These are phyloP conservation scores for Gymnoscopelus braueri DNA, from an alignment of 2,797 vertebrate species.

Conservation along the genomic window DNA sequence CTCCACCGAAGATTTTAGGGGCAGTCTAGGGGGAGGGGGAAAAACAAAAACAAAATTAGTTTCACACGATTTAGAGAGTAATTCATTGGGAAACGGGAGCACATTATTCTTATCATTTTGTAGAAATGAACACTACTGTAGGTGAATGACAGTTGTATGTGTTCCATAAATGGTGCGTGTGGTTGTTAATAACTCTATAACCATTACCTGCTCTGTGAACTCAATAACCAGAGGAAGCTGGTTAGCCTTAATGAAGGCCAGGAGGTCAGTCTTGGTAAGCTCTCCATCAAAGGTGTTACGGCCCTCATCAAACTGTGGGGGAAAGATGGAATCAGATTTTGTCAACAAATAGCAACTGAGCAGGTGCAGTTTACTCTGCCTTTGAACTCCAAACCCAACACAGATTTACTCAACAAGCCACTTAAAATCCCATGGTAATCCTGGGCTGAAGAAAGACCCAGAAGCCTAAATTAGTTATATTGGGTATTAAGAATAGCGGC, in stretches of 20 bases:
- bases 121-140: neutral
- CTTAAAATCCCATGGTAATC: slow-evolving; percentile 29
- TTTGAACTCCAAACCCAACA: slow-evolving; percentile 47
- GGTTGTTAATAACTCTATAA: neutral
- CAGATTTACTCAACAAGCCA: slow-evolving; percentile 51
- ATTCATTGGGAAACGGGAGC: neutral
- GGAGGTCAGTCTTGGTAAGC: slow-evolving; percentile 87
- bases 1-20: slow-evolving; percentile 98
- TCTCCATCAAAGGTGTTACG: slow-evolving; percentile 93
- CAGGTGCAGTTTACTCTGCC: slow-evolving; percentile 39
- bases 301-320: slow-evolving; percentile 94
- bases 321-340: neutral
- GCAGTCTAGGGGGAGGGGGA: slow-evolving; percentile 83
- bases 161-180: neutral
- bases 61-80: neutral
- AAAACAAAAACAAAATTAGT: neutral
- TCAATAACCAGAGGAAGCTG: slow-evolving; percentile 97
- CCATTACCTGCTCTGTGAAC: slow-evolving; percentile 95
- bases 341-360: slow-evolving; percentile 21
- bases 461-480: slow-evolving; percentile 35
- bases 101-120: too few relatives aligned
- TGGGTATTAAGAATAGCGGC: slow-evolving; percentile 63
- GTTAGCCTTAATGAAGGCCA: slow-evolving; percentile 93
- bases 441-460: slow-evolving; percentile 11
- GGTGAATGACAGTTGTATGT: neutral